Evolutionary conservation across 1,140 invertebrate genomes (phyloP).

Genomic region (Drosophila tani): DNA sequence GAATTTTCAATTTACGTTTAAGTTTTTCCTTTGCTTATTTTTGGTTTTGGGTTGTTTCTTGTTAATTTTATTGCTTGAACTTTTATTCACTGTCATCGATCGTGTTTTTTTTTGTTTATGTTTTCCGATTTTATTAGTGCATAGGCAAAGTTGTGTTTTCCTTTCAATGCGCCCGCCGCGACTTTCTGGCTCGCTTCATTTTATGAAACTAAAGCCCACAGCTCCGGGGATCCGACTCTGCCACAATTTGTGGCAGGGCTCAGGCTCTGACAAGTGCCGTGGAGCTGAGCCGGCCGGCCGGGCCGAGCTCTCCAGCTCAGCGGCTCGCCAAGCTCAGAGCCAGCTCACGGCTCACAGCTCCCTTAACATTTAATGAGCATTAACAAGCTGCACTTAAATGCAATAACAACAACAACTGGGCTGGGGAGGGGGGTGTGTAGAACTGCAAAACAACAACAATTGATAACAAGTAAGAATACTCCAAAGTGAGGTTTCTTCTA

Average conservation of each 20-base stretch:
- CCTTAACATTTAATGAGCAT: slow-evolving; percentile 83
- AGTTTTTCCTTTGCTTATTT: slow-evolving; percentile 26
- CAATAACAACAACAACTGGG: slow-evolving; percentile 64
- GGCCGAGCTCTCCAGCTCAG: slow-evolving; percentile 26
- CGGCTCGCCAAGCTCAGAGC: slow-evolving; percentile 28
- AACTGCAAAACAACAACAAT: slow-evolving; percentile 64
- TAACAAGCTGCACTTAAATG: slow-evolving; percentile 82
- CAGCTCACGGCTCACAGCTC: slow-evolving; percentile 41
- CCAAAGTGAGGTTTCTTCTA: slow-evolving; percentile 37
- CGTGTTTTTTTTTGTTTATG: slow-evolving; percentile 9
- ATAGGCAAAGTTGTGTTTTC: slow-evolving; percentile 51
- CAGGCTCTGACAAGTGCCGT: slow-evolving; percentile 23
- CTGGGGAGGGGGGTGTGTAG: slow-evolving; percentile 1
- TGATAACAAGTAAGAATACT: slow-evolving; percentile 76
- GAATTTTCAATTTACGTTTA: slow-evolving; percentile 68
- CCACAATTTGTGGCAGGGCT: slow-evolving; percentile 43
- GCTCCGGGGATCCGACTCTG: slow-evolving; percentile 38
- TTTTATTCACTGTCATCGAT: slow-evolving; percentile 53
- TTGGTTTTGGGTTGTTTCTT: slow-evolving; percentile 28
- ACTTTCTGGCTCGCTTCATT: slow-evolving; percentile 78
- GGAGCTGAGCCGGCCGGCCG: slow-evolving; percentile 12
- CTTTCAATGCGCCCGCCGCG: slow-evolving; percentile 59
- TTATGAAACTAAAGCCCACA: slow-evolving; percentile 65
- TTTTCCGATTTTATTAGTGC: slow-evolving; percentile 13
- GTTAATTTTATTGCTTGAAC: slow-evolving; percentile 34